Evolutionary conservation across 2,888 invertebrate genomes (phyloP), one percentile per base, ranked within the genome.

Genomic region (Drosophila koepferae): DNA sequence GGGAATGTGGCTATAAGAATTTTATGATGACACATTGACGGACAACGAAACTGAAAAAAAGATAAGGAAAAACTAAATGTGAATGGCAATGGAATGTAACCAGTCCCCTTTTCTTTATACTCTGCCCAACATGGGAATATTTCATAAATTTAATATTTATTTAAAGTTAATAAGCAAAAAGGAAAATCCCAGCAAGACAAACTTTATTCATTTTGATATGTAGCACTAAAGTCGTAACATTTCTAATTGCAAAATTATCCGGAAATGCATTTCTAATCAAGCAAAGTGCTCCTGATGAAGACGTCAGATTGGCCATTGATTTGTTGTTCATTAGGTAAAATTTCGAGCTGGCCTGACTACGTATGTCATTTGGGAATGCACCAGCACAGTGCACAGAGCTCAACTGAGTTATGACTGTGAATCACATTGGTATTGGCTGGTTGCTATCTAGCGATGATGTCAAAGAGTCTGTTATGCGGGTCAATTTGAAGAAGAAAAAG

Each of bases 391-490:
- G 23, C 23, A 23, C 23, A 23, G 23, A 23, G 18, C 18, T 31
- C 3, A 1, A 14, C 23, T 8, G 9, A 34, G 40, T 28, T 31
- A 3, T 31, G 31, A n/a, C 23, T 31, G 38, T 20, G 43, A 43
- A 12, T 43, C 18, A 20, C 18, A 20, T 20, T 18, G 43, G 18
- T 1, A 43, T 43, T 43, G 10, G n/a, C 23, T 40, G 16, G 67
- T 14, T n/a, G 7, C 48, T 56, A 34, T 40, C 49, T 56, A 18
- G 66, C 43, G 79, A 73, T 84, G 88, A 81, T 90, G 88, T 85
- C 90, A 89, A 87, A 82, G 77, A 54, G 44, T 76, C 49, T 75
- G 66, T 62, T 71, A 84, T 86, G 88, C 80, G 80, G 90, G 90
- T 90, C 90, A 87, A 81, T 82, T 80, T 51, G 75, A 84, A 6